Evolutionary conservation across 2,113 vertebrate genomes (phyloP), one percentile per base, ranked within the genome.

Genomic region (Lampris incognitus): DNA sequence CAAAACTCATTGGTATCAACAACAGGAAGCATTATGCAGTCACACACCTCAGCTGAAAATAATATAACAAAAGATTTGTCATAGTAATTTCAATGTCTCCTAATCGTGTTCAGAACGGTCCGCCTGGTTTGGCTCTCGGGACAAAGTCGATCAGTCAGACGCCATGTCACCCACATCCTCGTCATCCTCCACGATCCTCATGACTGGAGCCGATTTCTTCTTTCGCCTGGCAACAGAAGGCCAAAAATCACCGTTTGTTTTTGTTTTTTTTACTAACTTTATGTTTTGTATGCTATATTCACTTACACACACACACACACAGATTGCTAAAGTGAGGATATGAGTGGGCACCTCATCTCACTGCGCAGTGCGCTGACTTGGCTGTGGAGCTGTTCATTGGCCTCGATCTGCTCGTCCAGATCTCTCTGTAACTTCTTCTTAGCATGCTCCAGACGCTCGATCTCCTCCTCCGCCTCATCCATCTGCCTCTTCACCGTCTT

Each of bases 401-500:
- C 36, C 9, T 99, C 97, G 38, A 95, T 69, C 87, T 98, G 97
- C 72, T 99, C 98, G 64, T 99, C 98, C 87, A 98, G 87, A 44
- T 99, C 97, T 88, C 98, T 92, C 94, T 99, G 97, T 57, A 98
- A 92, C 88, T 97, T 99, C 94, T 97, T 98, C 77, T 96, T 97
- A 0, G 90, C 79, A 51, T 95, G 95, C 85, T 98, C 97, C 75
- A 98, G 92, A 50, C 97, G 91, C 91, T 99, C 97, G 4, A 99
- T 98, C 92, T 98, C 98, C 90, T 96, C 97, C 93, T 99, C 98
- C 0, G 97, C 96, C 90, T 96, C 96, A 56, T 98, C 96, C 83
- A 99, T 95, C 91, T 98, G 98, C 24, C 98, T 94, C 92, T 99
- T 99, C 79, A 96, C 94, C 0, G 95, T 96, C 90, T 97, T 99